Percentiles rank a stretch among this genome's conserved stretches.
These are phyloP conservation scores for Threskiornis aethiopicus DNA, from an alignment of 2,797 vertebrate species.

Conservation along the genomic window DNA sequence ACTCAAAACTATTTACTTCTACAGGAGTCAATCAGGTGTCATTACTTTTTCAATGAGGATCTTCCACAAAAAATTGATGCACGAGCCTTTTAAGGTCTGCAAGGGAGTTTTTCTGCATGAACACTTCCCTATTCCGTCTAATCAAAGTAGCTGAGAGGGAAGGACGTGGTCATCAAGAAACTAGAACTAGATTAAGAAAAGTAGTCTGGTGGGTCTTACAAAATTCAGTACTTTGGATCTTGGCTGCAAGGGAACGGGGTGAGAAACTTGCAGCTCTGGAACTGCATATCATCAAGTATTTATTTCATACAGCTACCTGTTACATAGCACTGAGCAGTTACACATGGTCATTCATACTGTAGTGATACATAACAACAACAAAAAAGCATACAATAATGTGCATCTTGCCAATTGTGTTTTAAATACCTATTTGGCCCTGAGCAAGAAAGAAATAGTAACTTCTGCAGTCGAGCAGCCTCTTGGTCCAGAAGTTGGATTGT, in stretches of 20 bases:
- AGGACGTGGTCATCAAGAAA: neutral
- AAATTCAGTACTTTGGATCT: neutral
- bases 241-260: neutral
- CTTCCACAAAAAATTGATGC: neutral
- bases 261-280: neutral
- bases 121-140: neutral
- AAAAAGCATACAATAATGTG: neutral
- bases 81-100: neutral
- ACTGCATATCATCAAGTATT: neutral
- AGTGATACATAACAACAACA: neutral
- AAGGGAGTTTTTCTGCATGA: neutral
- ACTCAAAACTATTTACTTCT: neutral
- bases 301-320: neutral
- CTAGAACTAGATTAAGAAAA: neutral
- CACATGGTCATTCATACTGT: rapidly evolving
- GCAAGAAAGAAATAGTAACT: neutral
- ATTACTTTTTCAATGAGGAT: neutral
- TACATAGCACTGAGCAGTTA: neutral
- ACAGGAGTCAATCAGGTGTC: neutral
- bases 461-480: neutral
- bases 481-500: neutral
- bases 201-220: neutral
- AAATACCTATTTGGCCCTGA: neutral
- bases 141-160: neutral
- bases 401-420: neutral